A percentile compares a stretch with the other conserved stretches of the same genome.
Conservation (phyloP, 2,797 vertebrate species). For the Crenuchus spilurus region DNA sequence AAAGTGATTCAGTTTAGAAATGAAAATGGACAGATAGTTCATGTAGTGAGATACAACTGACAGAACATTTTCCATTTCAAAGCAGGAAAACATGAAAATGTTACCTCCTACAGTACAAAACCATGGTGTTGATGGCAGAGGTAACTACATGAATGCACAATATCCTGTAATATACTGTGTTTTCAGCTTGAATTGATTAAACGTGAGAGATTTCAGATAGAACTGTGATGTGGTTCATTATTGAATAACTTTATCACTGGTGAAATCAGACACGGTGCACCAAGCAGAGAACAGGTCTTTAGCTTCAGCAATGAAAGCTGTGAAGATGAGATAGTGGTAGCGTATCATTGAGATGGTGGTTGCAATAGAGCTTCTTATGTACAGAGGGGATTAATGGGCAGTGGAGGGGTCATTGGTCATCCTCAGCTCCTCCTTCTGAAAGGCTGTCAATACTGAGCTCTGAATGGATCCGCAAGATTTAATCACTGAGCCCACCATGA, state of each 20-base stretch:
- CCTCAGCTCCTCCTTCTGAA: background rate
- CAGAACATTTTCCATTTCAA: background rate
- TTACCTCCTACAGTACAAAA: too few relatives aligned
- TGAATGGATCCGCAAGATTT: constrained; percentile 13
- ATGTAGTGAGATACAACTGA: background rate
- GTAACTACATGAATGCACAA: background rate
- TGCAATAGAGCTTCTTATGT: background rate
- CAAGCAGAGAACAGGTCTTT: background rate
- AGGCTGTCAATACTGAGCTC: background rate
- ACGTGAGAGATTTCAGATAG: background rate
- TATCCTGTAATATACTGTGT: constrained; percentile 1
- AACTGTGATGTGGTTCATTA: background rate
- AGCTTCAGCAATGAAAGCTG: background rate
- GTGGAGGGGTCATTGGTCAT: constrained; percentile 12
- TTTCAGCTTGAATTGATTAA: background rate
- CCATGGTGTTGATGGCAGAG: too few relatives aligned
- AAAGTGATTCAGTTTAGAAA: background rate
- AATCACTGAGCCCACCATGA: background rate
- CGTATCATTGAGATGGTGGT: background rate
- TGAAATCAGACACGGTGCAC: background rate
- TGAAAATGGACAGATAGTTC: background rate
- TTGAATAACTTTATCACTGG: background rate
- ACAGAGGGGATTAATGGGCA: constrained; percentile 16
- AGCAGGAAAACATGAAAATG: background rate
- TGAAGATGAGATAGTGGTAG: background rate